Conservation (phyloP, 1,140 invertebrate genomes). For the Cydia splendana region DNA sequence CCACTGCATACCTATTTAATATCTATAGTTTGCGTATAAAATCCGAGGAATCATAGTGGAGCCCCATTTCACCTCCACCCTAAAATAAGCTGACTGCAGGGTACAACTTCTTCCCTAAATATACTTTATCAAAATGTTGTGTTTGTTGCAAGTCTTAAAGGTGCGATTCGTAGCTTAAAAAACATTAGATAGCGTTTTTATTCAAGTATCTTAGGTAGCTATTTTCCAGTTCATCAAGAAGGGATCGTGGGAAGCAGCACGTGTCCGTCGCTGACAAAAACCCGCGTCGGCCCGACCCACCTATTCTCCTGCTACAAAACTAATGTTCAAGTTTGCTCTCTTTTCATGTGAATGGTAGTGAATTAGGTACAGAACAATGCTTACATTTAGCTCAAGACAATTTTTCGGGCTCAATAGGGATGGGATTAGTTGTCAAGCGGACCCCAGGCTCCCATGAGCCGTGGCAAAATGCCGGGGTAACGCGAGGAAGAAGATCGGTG, state of each 20-base stretch:
- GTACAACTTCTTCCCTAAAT: no score
- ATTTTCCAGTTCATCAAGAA: constrained; percentile 14
- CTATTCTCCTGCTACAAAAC: constrained; percentile 7
- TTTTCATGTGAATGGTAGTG: neutral
- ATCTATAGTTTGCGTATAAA: no score
- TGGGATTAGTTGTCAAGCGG: no score
- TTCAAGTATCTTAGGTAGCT: neutral
- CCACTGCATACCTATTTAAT: no score
- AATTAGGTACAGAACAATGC: neutral
- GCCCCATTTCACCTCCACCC: no score
- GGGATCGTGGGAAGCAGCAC: constrained; percentile 6
- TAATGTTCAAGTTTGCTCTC: constrained; percentile 14
- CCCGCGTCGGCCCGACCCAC: neutral
- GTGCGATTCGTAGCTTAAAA: neutral
- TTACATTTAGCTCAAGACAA: neutral
- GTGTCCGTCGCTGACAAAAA: constrained; percentile 5
- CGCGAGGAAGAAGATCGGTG: no score
- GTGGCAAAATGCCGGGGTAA: no score
- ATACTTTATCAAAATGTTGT: neutral
- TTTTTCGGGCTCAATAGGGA: neutral
- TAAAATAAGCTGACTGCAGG: no score
- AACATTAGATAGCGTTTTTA: constrained; percentile 7
- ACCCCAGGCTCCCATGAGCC: no score
- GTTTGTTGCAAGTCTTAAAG: neutral
- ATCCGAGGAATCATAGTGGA: no score